Percentiles rank a stretch among this genome's conserved stretches.
These are phyloP conservation scores for Pocillopora damicornis DNA, from an alignment of 64 coral and sea anemone species.

Conservation along the genomic window DNA sequence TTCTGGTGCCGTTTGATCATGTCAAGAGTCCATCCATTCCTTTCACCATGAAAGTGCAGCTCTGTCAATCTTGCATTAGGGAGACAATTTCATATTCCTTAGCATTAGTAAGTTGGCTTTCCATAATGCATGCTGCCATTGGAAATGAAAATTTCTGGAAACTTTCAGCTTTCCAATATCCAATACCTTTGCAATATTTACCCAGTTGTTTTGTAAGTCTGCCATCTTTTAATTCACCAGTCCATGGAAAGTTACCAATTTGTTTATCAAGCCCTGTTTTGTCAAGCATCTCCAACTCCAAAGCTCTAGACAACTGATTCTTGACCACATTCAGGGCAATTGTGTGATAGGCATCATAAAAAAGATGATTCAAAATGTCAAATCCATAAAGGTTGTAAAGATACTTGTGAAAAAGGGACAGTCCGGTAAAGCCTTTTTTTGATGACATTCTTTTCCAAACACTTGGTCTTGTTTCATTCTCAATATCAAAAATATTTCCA, in stretches of 20 bases:
- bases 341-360: conserved; percentile 73
- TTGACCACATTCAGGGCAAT: conserved; percentile 44
- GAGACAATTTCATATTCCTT: conserved; percentile 44
- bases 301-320: conserved; percentile 38
- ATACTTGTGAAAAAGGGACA: conserved; percentile 36
- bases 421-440: conserved; percentile 40
- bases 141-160: conserved; percentile 67
- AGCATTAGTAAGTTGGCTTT: background rate
- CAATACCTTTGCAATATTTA: conserved; percentile 39
- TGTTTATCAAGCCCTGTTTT: conserved; percentile 60
- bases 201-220: conserved; percentile 32
- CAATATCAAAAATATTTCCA: conserved; percentile 41
- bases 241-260: conserved; percentile 36
- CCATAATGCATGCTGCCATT: conserved; percentile 44
- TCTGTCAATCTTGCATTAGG: conserved; percentile 41
- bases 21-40: conserved; percentile 30
- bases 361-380: conserved; percentile 59
- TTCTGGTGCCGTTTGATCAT: conserved; percentile 27
- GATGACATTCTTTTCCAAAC: conserved; percentile 47
- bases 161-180: conserved; percentile 65
- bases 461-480: conserved; percentile 49
- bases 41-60: conserved; percentile 32
- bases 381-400: conserved; percentile 61
- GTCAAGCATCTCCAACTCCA: conserved; percentile 26
- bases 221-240: conserved; percentile 32